Evolutionary conservation across 1,140 invertebrate genomes (phyloP).

Genomic region (Monomorium pharaonis): DNA sequence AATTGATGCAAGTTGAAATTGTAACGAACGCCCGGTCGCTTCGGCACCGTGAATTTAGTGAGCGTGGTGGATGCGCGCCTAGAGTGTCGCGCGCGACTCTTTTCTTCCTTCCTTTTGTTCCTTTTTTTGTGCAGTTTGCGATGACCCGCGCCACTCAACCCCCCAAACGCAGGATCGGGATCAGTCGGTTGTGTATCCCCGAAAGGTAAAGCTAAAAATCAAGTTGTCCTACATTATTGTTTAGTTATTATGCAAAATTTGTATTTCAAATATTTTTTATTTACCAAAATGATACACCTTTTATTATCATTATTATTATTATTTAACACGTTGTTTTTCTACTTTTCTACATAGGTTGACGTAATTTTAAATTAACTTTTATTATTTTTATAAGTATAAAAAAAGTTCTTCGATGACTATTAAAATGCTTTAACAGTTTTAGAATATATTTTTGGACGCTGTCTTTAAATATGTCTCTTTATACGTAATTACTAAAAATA

Average conservation of each 20-base stretch:
- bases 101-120: conserved; percentile 24
- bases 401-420: too few relatives aligned
- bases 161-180: conserved; percentile 6
- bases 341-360: too few relatives aligned
- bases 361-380: too few relatives aligned
- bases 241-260: background rate
- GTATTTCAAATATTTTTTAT: background rate
- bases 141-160: conserved; percentile 29
- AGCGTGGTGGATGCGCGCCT: conserved; percentile 1
- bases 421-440: too few relatives aligned
- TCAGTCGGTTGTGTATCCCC: background rate
- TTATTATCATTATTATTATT: background rate
- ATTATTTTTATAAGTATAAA: too few relatives aligned
- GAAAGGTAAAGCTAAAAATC: background rate
- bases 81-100: conserved; percentile 26
- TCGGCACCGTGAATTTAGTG: conserved; percentile 52
- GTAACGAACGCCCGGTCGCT: conserved; percentile 59
- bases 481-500: background rate
- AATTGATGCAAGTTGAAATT: conserved; percentile 70
- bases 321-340: background rate
- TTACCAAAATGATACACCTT: background rate
- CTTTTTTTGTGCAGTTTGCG: conserved; percentile 9
- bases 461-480: background rate
- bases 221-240: background rate
- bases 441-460: too few relatives aligned